A percentile compares a stretch with the other conserved stretches of the same genome.
Conservation (phyloP, 2,797 vertebrate genomes). For the Eulemur albifrons region DNA sequence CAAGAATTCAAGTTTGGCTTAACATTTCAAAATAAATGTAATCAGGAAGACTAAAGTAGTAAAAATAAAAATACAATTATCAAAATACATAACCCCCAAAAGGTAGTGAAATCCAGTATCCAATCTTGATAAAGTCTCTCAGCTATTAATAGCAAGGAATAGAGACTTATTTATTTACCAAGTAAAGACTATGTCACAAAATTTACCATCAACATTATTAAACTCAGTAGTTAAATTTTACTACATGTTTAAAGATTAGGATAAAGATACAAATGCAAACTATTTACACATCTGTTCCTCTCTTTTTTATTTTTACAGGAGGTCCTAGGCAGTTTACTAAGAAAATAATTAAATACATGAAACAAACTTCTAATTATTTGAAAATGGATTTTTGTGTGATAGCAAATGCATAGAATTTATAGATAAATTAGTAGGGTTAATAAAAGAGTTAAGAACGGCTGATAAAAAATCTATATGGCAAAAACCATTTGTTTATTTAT, state of each 20-base stretch:
- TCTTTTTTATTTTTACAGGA: background rate
- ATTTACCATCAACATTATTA: background rate
- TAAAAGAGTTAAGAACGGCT: background rate
- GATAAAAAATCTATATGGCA: background rate
- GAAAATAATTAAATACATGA: background rate
- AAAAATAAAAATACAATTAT: background rate
- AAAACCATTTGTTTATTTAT: background rate
- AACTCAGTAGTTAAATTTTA: background rate
- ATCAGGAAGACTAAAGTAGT: background rate
- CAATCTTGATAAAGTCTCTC: background rate
- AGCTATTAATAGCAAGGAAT: background rate
- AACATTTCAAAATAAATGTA: slow-evolving; percentile 28
- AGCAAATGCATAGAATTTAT: background rate
- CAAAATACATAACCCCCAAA: background rate
- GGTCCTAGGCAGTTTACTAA: background rate
- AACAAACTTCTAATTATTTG: slow-evolving; percentile 26
- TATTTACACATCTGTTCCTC: background rate
- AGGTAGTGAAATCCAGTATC: background rate
- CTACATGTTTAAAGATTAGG: background rate
- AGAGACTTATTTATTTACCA: background rate
- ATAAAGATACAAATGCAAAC: background rate
- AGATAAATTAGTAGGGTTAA: background rate
- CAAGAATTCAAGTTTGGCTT: background rate
- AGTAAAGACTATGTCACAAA: background rate
- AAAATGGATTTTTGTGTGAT: background rate